phyloP scores from a whole-genome alignment of 37 sponge, comb jelly and placozoan genomes.

The Theonella swinhoei region DNA sequence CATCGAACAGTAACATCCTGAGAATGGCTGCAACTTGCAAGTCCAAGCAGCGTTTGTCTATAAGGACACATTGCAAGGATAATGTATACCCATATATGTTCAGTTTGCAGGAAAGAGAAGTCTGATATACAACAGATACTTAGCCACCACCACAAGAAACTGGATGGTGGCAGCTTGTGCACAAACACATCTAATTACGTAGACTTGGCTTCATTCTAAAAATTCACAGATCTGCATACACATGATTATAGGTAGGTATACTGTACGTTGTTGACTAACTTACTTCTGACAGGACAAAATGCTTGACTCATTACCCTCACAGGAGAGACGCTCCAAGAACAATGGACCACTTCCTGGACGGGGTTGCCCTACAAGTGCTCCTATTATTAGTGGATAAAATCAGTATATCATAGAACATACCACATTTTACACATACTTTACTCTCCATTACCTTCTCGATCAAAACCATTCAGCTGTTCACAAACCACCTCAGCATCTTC shows the following conservation, averaged over 20 bases:
- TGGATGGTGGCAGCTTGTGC: too few relatives aligned
- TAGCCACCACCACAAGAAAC: too few relatives aligned
- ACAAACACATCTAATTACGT: background rate
- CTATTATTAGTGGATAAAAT: background rate
- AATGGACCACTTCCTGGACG: background rate
- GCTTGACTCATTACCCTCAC: background rate
- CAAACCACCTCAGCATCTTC: background rate
- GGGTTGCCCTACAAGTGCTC: background rate
- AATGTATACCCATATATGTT: background rate
- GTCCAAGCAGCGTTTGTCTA: background rate
- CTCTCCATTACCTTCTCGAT: background rate
- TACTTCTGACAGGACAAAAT: background rate
- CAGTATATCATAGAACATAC: too few relatives aligned
- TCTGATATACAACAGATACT: too few relatives aligned
- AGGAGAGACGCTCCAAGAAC: background rate
- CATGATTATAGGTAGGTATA: too few relatives aligned
- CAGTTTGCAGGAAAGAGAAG: too few relatives aligned
- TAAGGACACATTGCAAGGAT: background rate
- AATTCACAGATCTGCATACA: too few relatives aligned
- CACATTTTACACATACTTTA: background rate
- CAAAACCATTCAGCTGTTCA: background rate
- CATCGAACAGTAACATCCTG: background rate
- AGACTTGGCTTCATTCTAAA: too few relatives aligned
- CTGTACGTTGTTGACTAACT: too few relatives aligned
- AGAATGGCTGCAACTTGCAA: background rate